phyloP scores from a whole-genome alignment of 2,888 invertebrate genomes.

The Linyphia triangularis region DNA sequence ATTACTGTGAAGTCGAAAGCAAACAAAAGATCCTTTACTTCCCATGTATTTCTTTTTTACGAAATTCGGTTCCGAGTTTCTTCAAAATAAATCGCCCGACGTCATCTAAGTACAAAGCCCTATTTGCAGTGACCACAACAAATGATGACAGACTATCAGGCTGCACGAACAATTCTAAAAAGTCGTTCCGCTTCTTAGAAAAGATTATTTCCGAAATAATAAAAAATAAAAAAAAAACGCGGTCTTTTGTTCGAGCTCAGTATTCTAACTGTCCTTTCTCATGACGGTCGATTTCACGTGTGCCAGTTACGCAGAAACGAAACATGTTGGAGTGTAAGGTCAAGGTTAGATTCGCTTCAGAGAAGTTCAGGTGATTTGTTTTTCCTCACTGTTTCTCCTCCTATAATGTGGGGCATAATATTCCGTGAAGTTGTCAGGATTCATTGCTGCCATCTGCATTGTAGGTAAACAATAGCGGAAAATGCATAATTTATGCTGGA shows the following conservation, averaged over 20 bases:
- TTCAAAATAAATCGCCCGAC: background rate
- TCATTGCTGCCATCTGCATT: background rate
- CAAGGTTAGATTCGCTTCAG: constrained; percentile 55
- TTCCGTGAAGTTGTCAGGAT: constrained; percentile 4
- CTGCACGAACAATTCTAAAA: constrained; percentile 44
- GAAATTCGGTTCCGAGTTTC: background rate
- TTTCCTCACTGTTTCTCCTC: constrained; percentile 19
- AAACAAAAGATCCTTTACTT: background rate
- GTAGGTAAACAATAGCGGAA: background rate
- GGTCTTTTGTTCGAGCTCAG: constrained; percentile 14
- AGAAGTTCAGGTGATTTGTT: constrained; percentile 37
- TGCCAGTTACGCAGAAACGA: constrained; percentile 43
- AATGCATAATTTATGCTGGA: background rate
- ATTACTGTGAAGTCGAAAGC: background rate
- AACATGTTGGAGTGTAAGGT: constrained; percentile 50
- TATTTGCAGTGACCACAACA: constrained; percentile 19
- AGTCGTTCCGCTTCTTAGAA: constrained; percentile 18
- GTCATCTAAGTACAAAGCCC: constrained; percentile 28
- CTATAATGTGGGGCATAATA: background rate
- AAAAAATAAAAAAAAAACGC: background rate
- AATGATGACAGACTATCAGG: constrained; percentile 15
- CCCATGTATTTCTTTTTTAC: background rate
- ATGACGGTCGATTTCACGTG: constrained; percentile 8
- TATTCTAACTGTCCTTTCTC: constrained; percentile 17
- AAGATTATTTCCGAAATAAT: constrained; percentile 49